Conservation (phyloP, 2,888 invertebrate genomes). For the Parochlus steinenii region DNA sequence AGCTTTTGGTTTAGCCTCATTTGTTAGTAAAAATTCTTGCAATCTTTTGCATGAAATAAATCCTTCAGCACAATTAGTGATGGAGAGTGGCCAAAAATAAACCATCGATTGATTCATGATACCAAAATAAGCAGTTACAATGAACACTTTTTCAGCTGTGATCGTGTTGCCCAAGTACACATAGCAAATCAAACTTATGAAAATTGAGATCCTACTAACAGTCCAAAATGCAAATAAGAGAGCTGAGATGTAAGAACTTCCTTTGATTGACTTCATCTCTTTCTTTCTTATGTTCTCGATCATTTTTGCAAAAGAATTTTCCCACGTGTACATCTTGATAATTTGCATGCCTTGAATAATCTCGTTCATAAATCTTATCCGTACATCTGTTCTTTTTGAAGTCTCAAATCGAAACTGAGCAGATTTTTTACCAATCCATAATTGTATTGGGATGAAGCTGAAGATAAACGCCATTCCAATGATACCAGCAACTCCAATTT, state of each 20-base stretch:
- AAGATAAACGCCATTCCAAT: conserved; percentile 54
- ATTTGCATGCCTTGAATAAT: conserved; percentile 76
- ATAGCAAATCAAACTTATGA: conserved; percentile 48
- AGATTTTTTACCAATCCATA: conserved; percentile 34
- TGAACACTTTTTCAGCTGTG: conserved; percentile 53
- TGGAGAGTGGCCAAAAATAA: conserved; percentile 36
- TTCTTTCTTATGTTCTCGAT: conserved; percentile 39
- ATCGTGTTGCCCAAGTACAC: conserved; percentile 40
- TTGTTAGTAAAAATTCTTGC: conserved; percentile 35
- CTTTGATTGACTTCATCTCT: conserved; percentile 30
- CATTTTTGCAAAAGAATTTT: conserved; percentile 60
- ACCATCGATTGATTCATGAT: conserved; percentile 39
- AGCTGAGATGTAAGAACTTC: conserved; percentile 43
- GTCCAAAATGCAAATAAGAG: conserved; percentile 48
- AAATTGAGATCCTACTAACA: conserved; percentile 54
- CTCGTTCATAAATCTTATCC: conserved; percentile 76
- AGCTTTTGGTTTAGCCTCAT: conserved; percentile 14
- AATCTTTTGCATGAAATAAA: conserved; percentile 39
- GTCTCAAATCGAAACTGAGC: conserved; percentile 37
- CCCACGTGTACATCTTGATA: conserved; percentile 93
- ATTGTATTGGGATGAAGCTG: conserved; percentile 55
- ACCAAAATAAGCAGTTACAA: conserved; percentile 43
- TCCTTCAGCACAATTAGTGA: conserved; percentile 39
- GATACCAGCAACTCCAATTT: conserved; percentile 48
- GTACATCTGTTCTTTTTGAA: conserved; percentile 61